Base-by-base conservation (phyloP, 1,140 invertebrate species). In the Solenopsis invicta region DNA sequence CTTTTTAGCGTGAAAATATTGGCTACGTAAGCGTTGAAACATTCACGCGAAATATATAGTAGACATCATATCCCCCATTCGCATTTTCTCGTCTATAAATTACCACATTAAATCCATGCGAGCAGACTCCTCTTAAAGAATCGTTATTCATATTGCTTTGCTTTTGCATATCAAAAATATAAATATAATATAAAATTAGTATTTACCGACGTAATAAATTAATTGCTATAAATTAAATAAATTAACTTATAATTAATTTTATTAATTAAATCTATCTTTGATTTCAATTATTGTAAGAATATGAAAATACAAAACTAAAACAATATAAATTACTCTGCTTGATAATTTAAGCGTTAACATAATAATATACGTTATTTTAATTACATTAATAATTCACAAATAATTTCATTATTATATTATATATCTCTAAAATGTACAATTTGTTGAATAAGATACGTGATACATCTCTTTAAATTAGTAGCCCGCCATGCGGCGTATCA, bases 1-100 rank as follows among this genome's bases (percentile, higher is more conserved):
- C 37, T 41, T 86, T 87, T 48, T 80, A 48, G 24, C 41, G 74
- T 75, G 37, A 86, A 69, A 86, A 67, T 61, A 74, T 69, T 88
- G 34, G 52, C 34, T n/a, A 45, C 18, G 34, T 21, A 87, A 71
- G 48, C 34, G 45, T 84, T 72, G 29, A 66, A 74, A 74, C 41
- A 82, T 82, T 82, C 37, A 74, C 67, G 21, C 4, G 10, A 50
- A 18, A n/a, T 71, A 81, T 34, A 56, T 16, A 71, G n/a, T 21
- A 24, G 52, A 74, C 2, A 37, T 66, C n/a, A 78, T 72, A 59
- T 59, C 8, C 45, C 9, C 9, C 24, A 37, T 24, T 81, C 61
- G 18, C n/a, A 52, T 52, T 81, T 82, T 82, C 13, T 74, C 16
- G 8, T 61, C 24, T 12, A 61, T 71, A 45, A 82, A 50, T 61